Evolutionary conservation across 2,113 vertebrate genomes (phyloP).

Genomic region (Dinomys branickii): DNA sequence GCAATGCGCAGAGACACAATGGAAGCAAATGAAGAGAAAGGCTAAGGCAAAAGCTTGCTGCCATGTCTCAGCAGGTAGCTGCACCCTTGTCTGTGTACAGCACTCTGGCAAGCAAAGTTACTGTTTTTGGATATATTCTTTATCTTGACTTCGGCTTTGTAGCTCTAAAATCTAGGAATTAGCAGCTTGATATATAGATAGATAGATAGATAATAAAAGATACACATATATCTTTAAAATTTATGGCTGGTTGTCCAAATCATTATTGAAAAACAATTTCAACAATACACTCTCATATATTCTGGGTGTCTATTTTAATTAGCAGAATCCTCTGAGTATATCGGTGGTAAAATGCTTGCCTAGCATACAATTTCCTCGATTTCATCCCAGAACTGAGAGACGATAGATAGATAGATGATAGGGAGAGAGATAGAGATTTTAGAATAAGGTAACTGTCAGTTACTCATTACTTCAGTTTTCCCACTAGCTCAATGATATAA

Average conservation of each 20-base stretch:
- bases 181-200: neutral
- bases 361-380: neutral
- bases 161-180: conserved; percentile 22
- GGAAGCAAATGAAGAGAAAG: neutral
- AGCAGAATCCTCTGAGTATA: neutral
- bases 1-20: neutral
- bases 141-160: neutral
- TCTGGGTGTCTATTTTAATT: conserved; percentile 68
- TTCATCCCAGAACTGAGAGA: neutral
- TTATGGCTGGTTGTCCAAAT: neutral
- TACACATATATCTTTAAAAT: neutral
- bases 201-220: neutral
- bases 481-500: conserved; percentile 64
- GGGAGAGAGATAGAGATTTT: neutral
- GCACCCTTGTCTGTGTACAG: neutral
- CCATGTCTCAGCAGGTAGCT: neutral
- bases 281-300: conserved; percentile 55
- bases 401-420: neutral
- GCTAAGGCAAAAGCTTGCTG: neutral
- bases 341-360: neutral
- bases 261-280: conserved; percentile 11
- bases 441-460: conserved; percentile 76
- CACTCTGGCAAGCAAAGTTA: neutral
- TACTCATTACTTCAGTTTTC: conserved; percentile 69
- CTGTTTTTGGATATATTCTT: neutral